These are phyloP conservation scores for Centropus unirufus DNA, from an alignment of 2,113 vertebrate genomes.

Conservation along the genomic window DNA sequence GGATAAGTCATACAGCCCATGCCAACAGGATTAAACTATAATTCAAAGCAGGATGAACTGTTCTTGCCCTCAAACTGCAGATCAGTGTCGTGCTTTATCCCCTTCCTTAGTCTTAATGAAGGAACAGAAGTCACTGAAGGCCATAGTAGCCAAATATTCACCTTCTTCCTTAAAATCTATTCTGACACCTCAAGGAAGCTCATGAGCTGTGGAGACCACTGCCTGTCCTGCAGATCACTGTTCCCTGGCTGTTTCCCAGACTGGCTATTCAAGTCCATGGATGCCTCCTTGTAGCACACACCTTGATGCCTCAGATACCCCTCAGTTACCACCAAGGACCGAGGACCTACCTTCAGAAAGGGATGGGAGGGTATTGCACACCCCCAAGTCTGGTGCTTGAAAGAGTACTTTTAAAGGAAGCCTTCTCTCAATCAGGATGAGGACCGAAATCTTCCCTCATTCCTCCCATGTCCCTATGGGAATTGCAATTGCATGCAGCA, in stretches of 20 bases:
- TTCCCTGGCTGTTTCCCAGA: background rate
- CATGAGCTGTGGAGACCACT: background rate
- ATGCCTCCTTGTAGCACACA: background rate
- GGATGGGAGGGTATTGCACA: background rate
- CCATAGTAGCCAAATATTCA: background rate
- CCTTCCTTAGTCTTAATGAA: background rate
- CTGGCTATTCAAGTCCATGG: rapidly evolving
- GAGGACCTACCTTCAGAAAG: background rate
- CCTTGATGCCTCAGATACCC: background rate
- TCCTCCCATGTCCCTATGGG: background rate
- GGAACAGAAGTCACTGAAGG: background rate
- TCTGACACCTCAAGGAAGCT: background rate
- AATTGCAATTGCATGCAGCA: background rate
- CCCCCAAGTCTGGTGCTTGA: background rate
- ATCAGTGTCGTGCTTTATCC: too few species aligned
- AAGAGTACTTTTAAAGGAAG: background rate
- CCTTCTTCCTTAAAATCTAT: background rate
- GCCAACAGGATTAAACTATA: background rate
- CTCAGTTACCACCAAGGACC: rapidly evolving
- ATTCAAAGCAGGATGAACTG: background rate
- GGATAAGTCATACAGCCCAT: background rate
- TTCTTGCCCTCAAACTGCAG: background rate
- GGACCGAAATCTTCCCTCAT: background rate
- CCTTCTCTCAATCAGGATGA: background rate
- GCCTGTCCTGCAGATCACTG: background rate